Evolutionary conservation across 2,113 vertebrate genomes (phyloP), one percentile per base, ranked within the genome.

Genomic region (Anseranas semipalmata): DNA sequence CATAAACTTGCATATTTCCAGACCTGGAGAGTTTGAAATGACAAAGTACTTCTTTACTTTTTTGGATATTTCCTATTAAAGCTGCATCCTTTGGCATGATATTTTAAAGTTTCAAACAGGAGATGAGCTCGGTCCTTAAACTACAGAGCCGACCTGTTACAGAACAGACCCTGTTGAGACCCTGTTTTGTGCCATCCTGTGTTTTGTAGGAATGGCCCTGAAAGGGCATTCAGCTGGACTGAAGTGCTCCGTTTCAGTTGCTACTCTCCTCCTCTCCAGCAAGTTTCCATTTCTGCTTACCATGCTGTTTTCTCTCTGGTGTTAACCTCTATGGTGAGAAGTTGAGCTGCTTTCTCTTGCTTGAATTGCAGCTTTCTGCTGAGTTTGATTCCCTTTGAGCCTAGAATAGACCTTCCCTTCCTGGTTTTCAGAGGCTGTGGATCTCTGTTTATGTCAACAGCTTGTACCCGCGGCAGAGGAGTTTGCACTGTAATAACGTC

Each of bases 231-330:
- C 30, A 18, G 15, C n/a, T 3, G 4, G 32, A 80, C n/a, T 3
- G 4, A n/a, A 80, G 22, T 0, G 3, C 63, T 85, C 50, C 81
- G 55, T n/a, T 86, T 80, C 68, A 66, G 50, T 60, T 85, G 11
- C 77, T 72, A 2, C 39, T 62, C 20, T 85, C 14, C 22, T 78
- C 30, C 20, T 15, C 86, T 89, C 13, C 62, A 52, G 22, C 16
- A 48, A 33, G n/a, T 73, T 91, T 89, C 56, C 19, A 20, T 79
- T 95, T 89, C 74, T 95, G 85, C 94, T 87, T 86, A 55, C 53
- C 9, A 2, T 75, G 77, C 66, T 78, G 43, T 63, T 84, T 91
- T 80, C 52, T 82, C 1, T 46, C 68, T 62, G 55, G 14, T 73
- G 9, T 84, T 86, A 73, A 72, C 74, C 75, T 90, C 84, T 56